Percentiles rank a stretch among this genome's conserved stretches.
phyloP scores from a whole-genome alignment of 2,888 invertebrate genomes.

The Pseudococcus jackbeardsleyi region DNA sequence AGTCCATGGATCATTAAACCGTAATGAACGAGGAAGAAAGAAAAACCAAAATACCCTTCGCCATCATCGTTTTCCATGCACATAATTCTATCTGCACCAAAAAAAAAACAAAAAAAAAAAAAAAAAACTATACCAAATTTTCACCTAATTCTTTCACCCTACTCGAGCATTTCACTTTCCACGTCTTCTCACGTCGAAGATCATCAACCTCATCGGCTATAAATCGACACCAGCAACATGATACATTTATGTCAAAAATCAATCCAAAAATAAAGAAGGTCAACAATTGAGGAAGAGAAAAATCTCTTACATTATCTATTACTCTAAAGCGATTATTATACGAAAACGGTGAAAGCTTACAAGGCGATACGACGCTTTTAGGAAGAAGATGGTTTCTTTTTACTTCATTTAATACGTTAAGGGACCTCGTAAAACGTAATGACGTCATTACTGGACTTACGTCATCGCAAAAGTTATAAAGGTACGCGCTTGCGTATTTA shows the following conservation, averaged over 20 bases:
- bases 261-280: slow-evolving; percentile 34
- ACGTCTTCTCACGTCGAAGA: background rate
- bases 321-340: slow-evolving; percentile 46
- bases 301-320: slow-evolving; percentile 37
- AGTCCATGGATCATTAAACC: slow-evolving; percentile 13
- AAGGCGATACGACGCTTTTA: slow-evolving; percentile 59
- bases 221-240: background rate
- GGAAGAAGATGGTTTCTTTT: slow-evolving; percentile 62
- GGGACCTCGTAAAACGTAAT: slow-evolving; percentile 65
- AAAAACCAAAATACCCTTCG: background rate
- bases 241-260: background rate
- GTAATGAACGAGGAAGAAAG: background rate
- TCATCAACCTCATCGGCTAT: background rate
- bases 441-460: slow-evolving; percentile 65
- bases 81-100: background rate
- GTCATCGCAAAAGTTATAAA: slow-evolving; percentile 63
- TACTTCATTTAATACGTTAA: slow-evolving; percentile 63
- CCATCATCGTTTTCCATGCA: background rate
- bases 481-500: slow-evolving; percentile 59
- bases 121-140: background rate
- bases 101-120: background rate
- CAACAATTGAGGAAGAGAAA: slow-evolving; percentile 34
- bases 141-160: background rate
- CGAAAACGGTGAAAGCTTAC: slow-evolving; percentile 55
- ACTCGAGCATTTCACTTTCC: background rate